Conservation (phyloP, 2,888 invertebrate genomes). For the Endomychus coccineus region DNA sequence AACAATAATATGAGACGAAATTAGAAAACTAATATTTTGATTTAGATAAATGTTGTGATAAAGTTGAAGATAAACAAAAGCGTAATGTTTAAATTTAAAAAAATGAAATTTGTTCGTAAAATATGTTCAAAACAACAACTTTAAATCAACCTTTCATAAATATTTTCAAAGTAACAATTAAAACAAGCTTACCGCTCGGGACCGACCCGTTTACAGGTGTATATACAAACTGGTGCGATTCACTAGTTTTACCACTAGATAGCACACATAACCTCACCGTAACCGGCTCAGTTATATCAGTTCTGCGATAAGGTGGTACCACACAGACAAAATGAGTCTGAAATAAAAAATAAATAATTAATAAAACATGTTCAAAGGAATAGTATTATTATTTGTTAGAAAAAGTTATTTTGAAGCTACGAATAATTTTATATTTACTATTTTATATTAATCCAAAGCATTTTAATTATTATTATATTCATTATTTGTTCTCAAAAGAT, state of each 20-base stretch:
- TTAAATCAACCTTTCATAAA: slow-evolving; percentile 32
- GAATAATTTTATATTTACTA: too few species aligned
- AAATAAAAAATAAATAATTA: slow-evolving; percentile 25
- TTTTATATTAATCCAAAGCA: too few species aligned
- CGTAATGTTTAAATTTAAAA: too few species aligned
- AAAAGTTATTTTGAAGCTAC: too few species aligned
- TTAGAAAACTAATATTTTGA: too few species aligned
- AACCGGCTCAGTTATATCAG: slow-evolving; percentile 63
- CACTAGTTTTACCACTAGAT: slow-evolving; percentile 80
- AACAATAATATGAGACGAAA: too few species aligned
- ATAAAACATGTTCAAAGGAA: too few species aligned
- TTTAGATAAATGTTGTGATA: too few species aligned
- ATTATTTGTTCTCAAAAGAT: too few species aligned
- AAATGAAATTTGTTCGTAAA: too few species aligned
- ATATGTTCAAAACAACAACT: slow-evolving; percentile 28
- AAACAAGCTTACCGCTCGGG: slow-evolving; percentile 41
- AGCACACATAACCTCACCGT: slow-evolving; percentile 70
- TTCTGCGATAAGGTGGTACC: slow-evolving; percentile 67
- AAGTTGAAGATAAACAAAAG: too few species aligned
- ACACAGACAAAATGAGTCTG: slow-evolving; percentile 84
- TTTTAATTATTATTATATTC: too few species aligned
- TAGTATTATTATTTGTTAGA: slow-evolving; percentile 6
- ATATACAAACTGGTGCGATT: slow-evolving; percentile 77
- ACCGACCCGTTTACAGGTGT: slow-evolving; percentile 51
- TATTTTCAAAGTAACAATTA: slow-evolving; percentile 26